Evolutionary conservation across 2,888 invertebrate species (phyloP).

Genomic region (Dynastes maya): DNA sequence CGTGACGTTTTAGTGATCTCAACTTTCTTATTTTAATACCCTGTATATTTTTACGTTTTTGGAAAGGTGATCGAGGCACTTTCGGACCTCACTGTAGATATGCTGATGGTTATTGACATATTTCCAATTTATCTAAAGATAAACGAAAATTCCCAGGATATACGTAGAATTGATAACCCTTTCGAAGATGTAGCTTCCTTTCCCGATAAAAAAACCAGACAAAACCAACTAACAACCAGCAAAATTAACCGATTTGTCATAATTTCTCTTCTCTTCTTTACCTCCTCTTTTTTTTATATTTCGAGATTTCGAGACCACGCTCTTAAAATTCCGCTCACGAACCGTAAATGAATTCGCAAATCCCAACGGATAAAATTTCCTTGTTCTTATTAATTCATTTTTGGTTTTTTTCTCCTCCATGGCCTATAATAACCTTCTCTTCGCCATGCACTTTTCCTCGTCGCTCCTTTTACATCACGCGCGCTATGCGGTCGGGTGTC

Average conservation of each 20-base stretch:
- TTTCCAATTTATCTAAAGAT: too few species aligned
- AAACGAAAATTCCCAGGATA: too few species aligned
- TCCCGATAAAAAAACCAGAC: not conserved
- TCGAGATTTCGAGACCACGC: constrained; percentile 12
- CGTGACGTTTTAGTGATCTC: too few species aligned
- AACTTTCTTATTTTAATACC: too few species aligned
- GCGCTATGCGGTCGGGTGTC: not conserved
- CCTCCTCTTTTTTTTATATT: not conserved
- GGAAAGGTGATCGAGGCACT: too few species aligned
- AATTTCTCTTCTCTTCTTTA: not conserved
- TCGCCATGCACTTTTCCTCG: not conserved
- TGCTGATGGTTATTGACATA: too few species aligned
- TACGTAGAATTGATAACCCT: too few species aligned
- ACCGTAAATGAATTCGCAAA: constrained; percentile 35
- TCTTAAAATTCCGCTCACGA: constrained; percentile 24
- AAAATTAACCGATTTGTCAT: constrained; percentile 29
- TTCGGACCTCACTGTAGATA: too few species aligned
- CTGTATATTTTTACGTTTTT: too few species aligned
- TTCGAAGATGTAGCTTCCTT: not conserved
- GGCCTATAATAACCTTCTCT: not conserved
- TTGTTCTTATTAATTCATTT: constrained; percentile 40
- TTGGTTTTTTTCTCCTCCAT: constrained; percentile 28
- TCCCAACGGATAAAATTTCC: constrained; percentile 28
- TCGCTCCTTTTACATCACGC: not conserved
- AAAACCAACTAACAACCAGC: not conserved